Evolutionary conservation across 2,888 invertebrate species (phyloP).

Genomic region (Bombylius discolor): DNA sequence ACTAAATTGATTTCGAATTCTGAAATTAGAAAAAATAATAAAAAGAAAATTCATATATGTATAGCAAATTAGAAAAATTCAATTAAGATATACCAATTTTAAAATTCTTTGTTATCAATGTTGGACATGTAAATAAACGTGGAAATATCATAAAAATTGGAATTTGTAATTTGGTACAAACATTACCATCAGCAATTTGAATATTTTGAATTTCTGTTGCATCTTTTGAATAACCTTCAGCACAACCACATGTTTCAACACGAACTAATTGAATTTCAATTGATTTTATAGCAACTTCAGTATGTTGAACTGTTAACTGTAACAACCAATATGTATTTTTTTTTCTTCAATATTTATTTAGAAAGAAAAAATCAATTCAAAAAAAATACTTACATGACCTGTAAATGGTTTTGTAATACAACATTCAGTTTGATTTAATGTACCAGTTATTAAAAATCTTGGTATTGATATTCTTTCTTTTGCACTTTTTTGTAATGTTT

Average conservation of each 20-base stretch:
- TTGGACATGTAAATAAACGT: constrained; percentile 87
- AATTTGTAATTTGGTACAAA: constrained; percentile 63
- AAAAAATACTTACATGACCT: constrained; percentile 51
- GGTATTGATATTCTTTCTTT: constrained; percentile 60
- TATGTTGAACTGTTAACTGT: constrained; percentile 64
- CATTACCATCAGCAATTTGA: constrained; percentile 90
- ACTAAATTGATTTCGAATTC: constrained; percentile 93
- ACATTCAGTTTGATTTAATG: constrained; percentile 70
- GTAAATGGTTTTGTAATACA: constrained; percentile 76
- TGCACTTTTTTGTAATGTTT: constrained; percentile 52
- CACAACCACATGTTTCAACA: constrained; percentile 89
- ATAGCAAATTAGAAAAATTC: constrained; percentile 6
- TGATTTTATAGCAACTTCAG: constrained; percentile 74
- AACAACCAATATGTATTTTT: neutral
- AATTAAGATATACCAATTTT: constrained; percentile 62
- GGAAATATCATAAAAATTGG: constrained; percentile 95
- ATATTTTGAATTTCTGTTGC: constrained; percentile 98
- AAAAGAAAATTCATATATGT: constrained; percentile 6
- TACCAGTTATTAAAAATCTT: constrained; percentile 69
- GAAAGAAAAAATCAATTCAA: neutral
- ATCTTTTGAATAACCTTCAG: constrained; percentile 85
- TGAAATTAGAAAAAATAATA: constrained; percentile 39
- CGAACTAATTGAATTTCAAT: constrained; percentile 88
- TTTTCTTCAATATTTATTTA: neutral
- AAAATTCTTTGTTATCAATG: constrained; percentile 78